A percentile compares a stretch with the other conserved stretches of the same genome.
These are phyloP conservation scores for Perdita meconis DNA, from an alignment of 2,888 invertebrate species.

Conservation along the genomic window DNA sequence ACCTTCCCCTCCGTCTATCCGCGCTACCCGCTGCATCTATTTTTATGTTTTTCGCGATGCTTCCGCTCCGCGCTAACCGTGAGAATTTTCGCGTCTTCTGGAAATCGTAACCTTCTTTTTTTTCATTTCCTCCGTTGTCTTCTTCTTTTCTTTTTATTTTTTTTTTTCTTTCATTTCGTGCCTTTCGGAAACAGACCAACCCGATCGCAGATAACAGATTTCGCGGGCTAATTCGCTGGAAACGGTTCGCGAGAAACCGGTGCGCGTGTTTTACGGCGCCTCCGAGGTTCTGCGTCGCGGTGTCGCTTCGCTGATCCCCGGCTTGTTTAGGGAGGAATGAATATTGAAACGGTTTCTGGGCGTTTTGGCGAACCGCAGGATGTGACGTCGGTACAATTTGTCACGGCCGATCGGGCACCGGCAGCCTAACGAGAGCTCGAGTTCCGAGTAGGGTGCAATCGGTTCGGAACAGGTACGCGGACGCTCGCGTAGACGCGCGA, in stretches of 20 bases:
- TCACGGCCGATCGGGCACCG: conserved; percentile 79
- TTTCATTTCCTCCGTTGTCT: too few relatives aligned
- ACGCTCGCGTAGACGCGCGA: not conserved
- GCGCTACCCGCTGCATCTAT: conserved; percentile 39
- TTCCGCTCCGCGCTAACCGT: conserved; percentile 42
- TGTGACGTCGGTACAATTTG: conserved; percentile 80
- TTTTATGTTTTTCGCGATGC: conserved; percentile 48
- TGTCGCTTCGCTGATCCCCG: not conserved
- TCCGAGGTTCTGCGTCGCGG: not conserved
- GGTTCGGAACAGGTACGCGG: conserved; percentile 38
- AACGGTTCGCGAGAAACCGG: not conserved
- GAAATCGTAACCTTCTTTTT: not conserved
- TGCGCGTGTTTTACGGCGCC: not conserved
- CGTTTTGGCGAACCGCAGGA: conserved; percentile 68
- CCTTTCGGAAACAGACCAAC: not conserved
- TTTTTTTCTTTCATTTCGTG: too few relatives aligned
- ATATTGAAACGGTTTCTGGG: conserved; percentile 7
- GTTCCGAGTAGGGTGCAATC: conserved; percentile 61
- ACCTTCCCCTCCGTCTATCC: conserved; percentile 15
- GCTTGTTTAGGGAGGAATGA: not conserved
- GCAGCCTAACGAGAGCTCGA: conserved; percentile 68
- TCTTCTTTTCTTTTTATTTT: too few relatives aligned
- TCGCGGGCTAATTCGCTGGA: conserved; percentile 15
- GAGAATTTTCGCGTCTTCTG: conserved; percentile 38
- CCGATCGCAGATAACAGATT: conserved; percentile 18